Conservation (phyloP, 2,113 vertebrate genomes). For the Scopus umbretta region DNA sequence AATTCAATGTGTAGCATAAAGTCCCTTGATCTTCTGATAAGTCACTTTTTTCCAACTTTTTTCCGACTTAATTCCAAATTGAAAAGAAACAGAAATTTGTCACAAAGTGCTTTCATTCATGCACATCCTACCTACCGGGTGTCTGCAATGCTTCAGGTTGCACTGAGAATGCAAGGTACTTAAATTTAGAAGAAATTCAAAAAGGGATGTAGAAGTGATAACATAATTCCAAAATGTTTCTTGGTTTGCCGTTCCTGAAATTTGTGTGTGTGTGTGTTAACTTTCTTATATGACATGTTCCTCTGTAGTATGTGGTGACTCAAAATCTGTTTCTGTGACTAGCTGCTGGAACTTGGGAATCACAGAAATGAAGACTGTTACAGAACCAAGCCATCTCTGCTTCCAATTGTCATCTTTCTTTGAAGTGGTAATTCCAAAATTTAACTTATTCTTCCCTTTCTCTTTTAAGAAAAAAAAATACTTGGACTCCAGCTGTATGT, state of each 20-base stretch:
- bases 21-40: not conserved
- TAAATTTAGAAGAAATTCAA: not conserved
- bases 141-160: not conserved
- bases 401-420: not conserved
- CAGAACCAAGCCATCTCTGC: not conserved
- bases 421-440: not conserved
- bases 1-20: not conserved
- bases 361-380: not conserved
- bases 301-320: not conserved
- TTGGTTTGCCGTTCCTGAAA: not conserved
- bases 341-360: not conserved
- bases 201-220: not conserved
- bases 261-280: not conserved
- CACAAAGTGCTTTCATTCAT: not conserved
- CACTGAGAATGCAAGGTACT: not conserved
- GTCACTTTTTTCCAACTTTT: not conserved
- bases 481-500: not conserved
- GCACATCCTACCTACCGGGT: not conserved
- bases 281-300: not conserved
- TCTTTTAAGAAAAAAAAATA: not conserved
- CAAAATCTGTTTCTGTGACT: not conserved
- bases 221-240: not conserved
- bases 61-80: not conserved
- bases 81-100: not conserved
- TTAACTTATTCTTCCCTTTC: not conserved